Percentiles rank a stretch among this genome's conserved stretches.
Conservation (phyloP, 2,888 invertebrate genomes). For the Bombylius major region DNA sequence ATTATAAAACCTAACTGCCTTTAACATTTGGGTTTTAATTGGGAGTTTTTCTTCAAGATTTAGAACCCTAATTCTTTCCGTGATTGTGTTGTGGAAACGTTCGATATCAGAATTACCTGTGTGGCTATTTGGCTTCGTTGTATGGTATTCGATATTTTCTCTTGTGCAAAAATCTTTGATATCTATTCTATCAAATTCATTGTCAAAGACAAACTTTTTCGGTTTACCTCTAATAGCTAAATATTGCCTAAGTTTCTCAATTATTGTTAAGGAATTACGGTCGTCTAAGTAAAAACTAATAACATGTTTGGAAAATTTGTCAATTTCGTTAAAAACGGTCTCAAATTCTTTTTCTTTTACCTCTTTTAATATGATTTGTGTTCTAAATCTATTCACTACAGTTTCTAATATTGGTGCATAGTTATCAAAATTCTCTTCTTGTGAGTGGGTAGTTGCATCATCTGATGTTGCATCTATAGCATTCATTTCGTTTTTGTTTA, state of each 20-base stretch:
- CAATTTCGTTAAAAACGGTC: not conserved
- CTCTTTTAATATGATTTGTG: no score
- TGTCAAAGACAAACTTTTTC: not conserved
- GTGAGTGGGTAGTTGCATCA: not conserved
- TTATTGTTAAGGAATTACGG: not conserved
- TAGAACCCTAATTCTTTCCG: not conserved
- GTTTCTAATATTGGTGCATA: not conserved
- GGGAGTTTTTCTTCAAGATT: not conserved
- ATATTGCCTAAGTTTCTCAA: not conserved
- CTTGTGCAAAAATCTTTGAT: no score
- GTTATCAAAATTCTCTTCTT: not conserved
- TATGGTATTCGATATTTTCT: no score
- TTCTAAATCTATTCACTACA: not conserved
- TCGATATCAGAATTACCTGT: not conserved
- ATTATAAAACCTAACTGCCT: not conserved
- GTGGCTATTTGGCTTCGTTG: no score
- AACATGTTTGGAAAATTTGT: slow-evolving; percentile 1
- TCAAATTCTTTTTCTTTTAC: not conserved
- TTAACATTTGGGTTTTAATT: not conserved
- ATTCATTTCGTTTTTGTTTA: no score
- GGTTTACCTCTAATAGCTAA: not conserved
- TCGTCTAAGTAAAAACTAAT: not conserved
- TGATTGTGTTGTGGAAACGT: not conserved
- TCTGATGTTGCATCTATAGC: not conserved
- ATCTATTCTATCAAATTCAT: no score